Conservation (phyloP, 2,888 invertebrate species). For the Melieria crassipennis region DNA sequence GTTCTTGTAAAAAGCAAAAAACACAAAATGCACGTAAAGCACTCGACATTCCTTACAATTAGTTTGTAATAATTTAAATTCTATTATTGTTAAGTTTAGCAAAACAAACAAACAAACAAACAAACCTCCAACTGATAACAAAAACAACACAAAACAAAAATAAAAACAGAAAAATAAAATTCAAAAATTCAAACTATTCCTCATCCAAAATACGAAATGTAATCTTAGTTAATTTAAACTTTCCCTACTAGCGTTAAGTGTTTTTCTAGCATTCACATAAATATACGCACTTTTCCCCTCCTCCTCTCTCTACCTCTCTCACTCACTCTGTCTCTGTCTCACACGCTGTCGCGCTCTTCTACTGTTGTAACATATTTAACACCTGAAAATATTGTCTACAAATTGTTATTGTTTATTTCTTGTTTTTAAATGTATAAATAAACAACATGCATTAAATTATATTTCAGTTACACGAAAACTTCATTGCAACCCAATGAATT, state of each 20-base stretch:
- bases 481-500: background rate
- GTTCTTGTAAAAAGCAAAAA: background rate
- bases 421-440: constrained; percentile 35
- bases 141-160: too few relatives aligned
- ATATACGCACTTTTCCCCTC: background rate
- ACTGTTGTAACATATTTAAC: constrained; percentile 21
- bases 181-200: too few relatives aligned
- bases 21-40: background rate
- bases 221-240: too few relatives aligned
- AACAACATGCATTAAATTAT: constrained; percentile 19
- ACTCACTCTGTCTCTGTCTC: background rate
- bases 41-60: constrained; percentile 22
- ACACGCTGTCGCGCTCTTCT: too few relatives aligned
- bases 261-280: background rate
- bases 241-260: too few relatives aligned
- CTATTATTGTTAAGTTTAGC: constrained; percentile 22
- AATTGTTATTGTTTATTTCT: constrained; percentile 36
- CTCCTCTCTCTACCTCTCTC: background rate
- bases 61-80: constrained; percentile 21
- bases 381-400: background rate
- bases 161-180: too few relatives aligned
- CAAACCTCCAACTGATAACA: background rate
- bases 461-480: constrained; percentile 11
- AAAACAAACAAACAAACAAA: constrained; percentile 28
- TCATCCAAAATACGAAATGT: too few relatives aligned